These are phyloP conservation scores for Drosophila watanabei DNA, from an alignment of 1,140 invertebrate species.

Conservation along the genomic window DNA sequence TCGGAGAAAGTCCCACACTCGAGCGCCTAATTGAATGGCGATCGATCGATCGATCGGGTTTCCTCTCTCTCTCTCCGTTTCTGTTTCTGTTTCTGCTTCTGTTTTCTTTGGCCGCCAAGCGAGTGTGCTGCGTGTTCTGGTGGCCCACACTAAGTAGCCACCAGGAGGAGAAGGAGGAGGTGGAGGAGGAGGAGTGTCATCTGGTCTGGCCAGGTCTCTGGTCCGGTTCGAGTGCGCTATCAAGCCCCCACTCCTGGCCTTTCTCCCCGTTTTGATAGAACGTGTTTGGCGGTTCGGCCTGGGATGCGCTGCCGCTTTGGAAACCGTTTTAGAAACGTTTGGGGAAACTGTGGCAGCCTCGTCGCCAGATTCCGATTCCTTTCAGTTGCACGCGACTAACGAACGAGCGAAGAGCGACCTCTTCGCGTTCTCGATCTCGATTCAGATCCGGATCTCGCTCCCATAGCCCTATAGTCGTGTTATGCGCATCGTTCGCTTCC, in stretches of 20 bases:
- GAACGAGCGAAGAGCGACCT: background rate
- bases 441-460: constrained; percentile 10
- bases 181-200: constrained; percentile 40
- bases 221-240: constrained; percentile 17
- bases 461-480: background rate
- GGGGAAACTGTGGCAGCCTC: constrained; percentile 59
- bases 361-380: constrained; percentile 55
- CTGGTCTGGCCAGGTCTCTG: constrained; percentile 27
- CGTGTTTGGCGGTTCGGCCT: constrained; percentile 37
- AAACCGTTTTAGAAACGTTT: constrained; percentile 60
- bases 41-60: constrained; percentile 51
- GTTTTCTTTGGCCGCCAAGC: background rate
- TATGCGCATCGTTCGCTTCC: constrained; percentile 85
- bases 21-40: constrained; percentile 34
- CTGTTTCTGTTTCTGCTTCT: background rate
- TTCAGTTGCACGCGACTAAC: constrained; percentile 76
- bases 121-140: constrained; percentile 32
- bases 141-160: constrained; percentile 40
- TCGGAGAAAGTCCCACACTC: constrained; percentile 50
- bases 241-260: constrained; percentile 6
- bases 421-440: constrained; percentile 25
- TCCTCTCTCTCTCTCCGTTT: constrained; percentile 28
- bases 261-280: constrained; percentile 27
- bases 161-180: constrained; percentile 13
- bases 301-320: constrained; percentile 23